Evolutionary conservation across 2,888 invertebrate genomes (phyloP).

Genomic region (Stegana nigrithorax): DNA sequence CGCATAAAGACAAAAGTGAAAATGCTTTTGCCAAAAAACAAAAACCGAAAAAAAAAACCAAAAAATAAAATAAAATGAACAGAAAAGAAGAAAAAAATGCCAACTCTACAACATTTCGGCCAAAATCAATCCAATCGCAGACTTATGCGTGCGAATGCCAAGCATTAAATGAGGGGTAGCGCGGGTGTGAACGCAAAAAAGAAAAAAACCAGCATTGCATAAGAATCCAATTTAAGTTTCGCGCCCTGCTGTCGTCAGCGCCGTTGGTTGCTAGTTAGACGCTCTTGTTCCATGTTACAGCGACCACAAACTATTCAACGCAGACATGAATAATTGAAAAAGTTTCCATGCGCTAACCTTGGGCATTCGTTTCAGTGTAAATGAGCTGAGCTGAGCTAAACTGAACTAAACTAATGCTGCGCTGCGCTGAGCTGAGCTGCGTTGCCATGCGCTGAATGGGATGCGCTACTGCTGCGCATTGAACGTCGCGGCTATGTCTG

Average conservation of each 20-base stretch:
- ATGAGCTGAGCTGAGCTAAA: slow-evolving; percentile 15
- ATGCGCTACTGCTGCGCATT: no score
- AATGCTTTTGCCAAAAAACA: background rate
- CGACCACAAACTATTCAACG: slow-evolving; percentile 37
- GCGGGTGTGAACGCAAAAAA: no score
- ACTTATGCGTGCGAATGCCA: no score
- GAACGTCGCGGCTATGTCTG: slow-evolving; percentile 22
- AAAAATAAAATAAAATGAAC: no score
- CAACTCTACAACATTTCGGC: no score
- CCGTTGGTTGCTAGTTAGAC: background rate
- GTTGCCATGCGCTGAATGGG: no score
- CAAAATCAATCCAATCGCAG: no score
- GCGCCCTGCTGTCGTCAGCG: background rate
- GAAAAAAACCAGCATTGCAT: background rate
- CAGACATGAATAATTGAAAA: slow-evolving; percentile 59
- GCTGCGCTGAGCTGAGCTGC: slow-evolving; percentile 17
- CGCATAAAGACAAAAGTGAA: background rate
- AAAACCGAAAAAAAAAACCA: slow-evolving; percentile 13
- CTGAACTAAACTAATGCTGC: no score
- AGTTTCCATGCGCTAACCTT: slow-evolving; percentile 54
- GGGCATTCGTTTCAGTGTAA: slow-evolving; percentile 30
- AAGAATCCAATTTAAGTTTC: slow-evolving; percentile 15
- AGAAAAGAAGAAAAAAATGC: no score
- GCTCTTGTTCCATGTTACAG: background rate
- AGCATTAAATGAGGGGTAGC: no score